A percentile compares a stretch with the other conserved stretches of the same genome.
These are phyloP conservation scores for Lycocorax pyrrhopterus DNA, from an alignment of 2,113 vertebrate species.

Conservation along the genomic window DNA sequence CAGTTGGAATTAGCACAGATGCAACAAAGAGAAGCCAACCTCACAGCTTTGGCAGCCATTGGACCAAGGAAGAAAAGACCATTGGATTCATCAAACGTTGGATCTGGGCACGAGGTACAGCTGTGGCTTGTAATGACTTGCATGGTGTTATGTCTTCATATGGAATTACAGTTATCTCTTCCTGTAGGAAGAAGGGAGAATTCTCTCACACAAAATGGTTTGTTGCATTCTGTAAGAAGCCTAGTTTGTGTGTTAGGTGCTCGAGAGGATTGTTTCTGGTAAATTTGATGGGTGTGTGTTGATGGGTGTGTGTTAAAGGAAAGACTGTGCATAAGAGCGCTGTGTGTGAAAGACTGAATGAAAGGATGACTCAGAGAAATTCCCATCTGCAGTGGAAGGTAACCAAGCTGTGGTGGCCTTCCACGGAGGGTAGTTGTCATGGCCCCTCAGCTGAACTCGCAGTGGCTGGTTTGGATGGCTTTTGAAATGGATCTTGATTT, in stretches of 20 bases:
- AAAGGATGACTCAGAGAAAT: background rate
- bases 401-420: background rate
- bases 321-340: background rate
- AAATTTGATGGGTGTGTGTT: background rate
- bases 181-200: background rate
- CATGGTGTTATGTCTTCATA: background rate
- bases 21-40: slow-evolving; percentile 89
- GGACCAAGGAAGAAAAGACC: slow-evolving; percentile 90
- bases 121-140: background rate
- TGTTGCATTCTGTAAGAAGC: background rate
- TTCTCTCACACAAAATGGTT: background rate
- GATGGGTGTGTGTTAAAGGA: background rate
- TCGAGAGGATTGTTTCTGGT: background rate
- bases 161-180: background rate
- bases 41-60: slow-evolving; percentile 91
- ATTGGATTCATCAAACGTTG: slow-evolving; percentile 58
- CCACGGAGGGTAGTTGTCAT: background rate
- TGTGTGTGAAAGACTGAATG: background rate
- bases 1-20: slow-evolving; percentile 87
- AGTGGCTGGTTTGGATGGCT: background rate
- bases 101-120: slow-evolving; percentile 77
- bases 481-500: background rate
- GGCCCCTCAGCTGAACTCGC: background rate
- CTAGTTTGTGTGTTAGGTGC: background rate
- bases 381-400: background rate